These are phyloP conservation scores for Okapia johnstoni DNA, from an alignment of 2,113 vertebrate genomes.

Conservation along the genomic window DNA sequence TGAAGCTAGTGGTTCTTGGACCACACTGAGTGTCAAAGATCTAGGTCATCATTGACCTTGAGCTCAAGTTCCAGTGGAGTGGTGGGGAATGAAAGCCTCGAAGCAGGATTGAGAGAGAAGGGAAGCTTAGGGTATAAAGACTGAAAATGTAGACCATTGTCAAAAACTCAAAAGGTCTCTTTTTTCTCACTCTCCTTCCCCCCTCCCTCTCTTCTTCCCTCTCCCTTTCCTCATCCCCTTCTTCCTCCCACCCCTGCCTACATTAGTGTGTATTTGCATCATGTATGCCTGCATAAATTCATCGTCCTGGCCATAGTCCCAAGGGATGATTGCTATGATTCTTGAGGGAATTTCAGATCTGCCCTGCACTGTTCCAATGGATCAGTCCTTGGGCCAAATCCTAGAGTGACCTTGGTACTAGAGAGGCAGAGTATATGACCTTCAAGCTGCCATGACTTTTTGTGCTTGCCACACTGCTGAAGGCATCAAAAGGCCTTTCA, in stretches of 20 bases:
- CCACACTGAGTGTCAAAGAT: neutral
- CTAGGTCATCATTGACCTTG: neutral
- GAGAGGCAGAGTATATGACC: neutral
- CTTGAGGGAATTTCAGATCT: neutral
- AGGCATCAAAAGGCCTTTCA: neutral
- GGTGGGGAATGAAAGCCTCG: neutral
- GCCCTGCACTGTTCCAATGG: neutral
- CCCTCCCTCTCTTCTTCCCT: fast-evolving
- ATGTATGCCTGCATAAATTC: neutral
- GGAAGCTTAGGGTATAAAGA: neutral
- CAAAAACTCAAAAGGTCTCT: neutral
- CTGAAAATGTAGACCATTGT: neutral
- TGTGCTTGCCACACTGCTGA: neutral
- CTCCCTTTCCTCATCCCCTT: neutral
- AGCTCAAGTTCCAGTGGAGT: neutral
- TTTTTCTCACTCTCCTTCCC: no score
- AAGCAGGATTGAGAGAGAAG: neutral
- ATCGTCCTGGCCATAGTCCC: neutral
- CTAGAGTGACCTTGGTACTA: neutral
- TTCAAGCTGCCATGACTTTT: neutral
- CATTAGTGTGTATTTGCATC: neutral
- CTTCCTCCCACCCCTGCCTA: no score
- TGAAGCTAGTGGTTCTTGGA: neutral
- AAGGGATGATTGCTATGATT: neutral
- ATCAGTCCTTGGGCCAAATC: neutral